Evolutionary conservation across 2,888 invertebrate genomes (phyloP).

Genomic region (Metopia argyrocephala): DNA sequence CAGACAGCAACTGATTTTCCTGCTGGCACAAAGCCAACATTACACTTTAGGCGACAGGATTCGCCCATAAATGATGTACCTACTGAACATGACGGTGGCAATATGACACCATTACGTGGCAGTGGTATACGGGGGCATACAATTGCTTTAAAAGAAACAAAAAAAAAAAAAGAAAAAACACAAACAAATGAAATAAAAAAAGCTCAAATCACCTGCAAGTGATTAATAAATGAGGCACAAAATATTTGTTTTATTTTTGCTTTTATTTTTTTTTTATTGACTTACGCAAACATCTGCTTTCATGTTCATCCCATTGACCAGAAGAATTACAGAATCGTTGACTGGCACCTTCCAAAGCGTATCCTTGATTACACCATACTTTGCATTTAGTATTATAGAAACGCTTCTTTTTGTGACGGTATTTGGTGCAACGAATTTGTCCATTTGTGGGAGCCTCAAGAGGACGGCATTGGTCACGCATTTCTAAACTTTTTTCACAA

Average conservation of each 20-base stretch:
- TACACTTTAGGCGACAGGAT: slow-evolving; percentile 79
- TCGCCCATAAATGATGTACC: slow-evolving; percentile 79
- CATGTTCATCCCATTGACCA: slow-evolving; percentile 79
- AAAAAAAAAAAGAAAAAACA: slow-evolving; percentile 6
- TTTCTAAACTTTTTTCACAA: slow-evolving; percentile 67
- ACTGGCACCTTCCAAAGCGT: slow-evolving; percentile 80
- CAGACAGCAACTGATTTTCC: slow-evolving; percentile 74
- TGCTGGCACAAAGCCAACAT: slow-evolving; percentile 78
- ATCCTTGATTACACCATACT: slow-evolving; percentile 79
- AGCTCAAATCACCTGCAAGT: background rate
- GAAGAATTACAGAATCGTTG: slow-evolving; percentile 79
- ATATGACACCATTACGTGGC: slow-evolving; percentile 80
- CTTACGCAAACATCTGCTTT: slow-evolving; percentile 80
- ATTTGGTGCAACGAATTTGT: slow-evolving; percentile 75
- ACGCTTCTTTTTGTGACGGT: slow-evolving; percentile 75
- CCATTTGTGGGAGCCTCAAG: slow-evolving; percentile 75
- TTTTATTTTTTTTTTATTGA: slow-evolving; percentile 55
- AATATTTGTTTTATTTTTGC: too few species aligned
- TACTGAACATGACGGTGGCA: slow-evolving; percentile 80
- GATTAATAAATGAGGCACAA: background rate
- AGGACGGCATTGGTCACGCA: slow-evolving; percentile 73
- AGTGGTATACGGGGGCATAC: slow-evolving; percentile 79
- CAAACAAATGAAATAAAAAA: background rate
- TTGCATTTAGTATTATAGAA: slow-evolving; percentile 77
- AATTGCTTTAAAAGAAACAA: slow-evolving; percentile 71